phyloP scores from a whole-genome alignment of 2,888 invertebrate species.

The Sphaerophoria taeniata region DNA sequence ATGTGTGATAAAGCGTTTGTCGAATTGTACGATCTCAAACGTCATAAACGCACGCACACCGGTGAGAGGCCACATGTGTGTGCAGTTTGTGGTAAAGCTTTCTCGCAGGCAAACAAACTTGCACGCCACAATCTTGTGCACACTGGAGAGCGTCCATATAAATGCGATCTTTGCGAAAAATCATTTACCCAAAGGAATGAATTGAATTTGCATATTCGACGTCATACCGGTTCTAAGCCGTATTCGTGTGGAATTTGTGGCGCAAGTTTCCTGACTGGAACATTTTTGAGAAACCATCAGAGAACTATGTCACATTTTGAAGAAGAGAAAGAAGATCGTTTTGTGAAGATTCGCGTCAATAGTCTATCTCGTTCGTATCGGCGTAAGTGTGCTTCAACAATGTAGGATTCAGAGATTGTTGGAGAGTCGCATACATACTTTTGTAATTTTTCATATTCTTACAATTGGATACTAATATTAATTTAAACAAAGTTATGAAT shows the following conservation, averaged over 20 bases:
- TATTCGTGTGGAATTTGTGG: constrained; percentile 87
- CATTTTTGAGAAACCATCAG: constrained; percentile 86
- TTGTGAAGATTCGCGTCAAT: constrained; percentile 78
- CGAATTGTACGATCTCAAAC: constrained; percentile 85
- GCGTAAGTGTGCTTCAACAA: not conserved
- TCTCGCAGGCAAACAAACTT: constrained; percentile 85
- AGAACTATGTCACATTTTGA: constrained; percentile 85
- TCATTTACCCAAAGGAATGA: constrained; percentile 89
- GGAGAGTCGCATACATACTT: no score
- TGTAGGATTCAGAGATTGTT: no score
- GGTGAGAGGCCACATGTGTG: constrained; percentile 85
- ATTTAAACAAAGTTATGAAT: no score
- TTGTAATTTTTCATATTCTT: no score
- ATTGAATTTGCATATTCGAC: constrained; percentile 87
- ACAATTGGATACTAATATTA: no score
- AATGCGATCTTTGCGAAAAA: constrained; percentile 83
- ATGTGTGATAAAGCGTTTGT: constrained; percentile 86
- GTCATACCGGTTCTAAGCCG: constrained; percentile 88
- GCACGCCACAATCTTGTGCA: constrained; percentile 85
- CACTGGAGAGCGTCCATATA: constrained; percentile 85
- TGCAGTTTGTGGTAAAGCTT: constrained; percentile 82
- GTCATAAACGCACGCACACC: constrained; percentile 85
- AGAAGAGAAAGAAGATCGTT: constrained; percentile 77
- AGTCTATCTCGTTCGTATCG: constrained; percentile 45
- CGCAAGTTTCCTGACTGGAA: constrained; percentile 87